Conservation (phyloP, 1,140 invertebrate genomes). For the Coptotermes formosanus region DNA sequence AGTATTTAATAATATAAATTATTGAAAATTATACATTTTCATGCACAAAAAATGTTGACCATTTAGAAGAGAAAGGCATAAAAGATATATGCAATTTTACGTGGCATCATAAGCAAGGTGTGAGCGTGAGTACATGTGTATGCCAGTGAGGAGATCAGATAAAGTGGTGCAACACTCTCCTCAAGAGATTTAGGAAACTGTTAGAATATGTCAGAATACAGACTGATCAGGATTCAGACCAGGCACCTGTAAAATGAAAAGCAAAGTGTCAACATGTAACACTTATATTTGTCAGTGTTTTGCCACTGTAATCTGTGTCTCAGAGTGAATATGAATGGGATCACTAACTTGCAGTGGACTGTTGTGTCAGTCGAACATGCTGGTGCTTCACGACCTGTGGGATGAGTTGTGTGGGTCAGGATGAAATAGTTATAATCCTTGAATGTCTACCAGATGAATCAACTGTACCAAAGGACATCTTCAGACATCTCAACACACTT, state of each 20-base stretch:
- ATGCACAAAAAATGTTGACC: no score
- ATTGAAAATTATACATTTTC: no score
- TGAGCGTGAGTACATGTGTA: no score
- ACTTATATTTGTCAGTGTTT: slow-evolving; percentile 17
- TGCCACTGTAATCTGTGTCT: neutral
- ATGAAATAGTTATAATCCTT: slow-evolving; percentile 79
- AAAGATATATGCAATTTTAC: no score
- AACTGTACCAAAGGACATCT: slow-evolving; percentile 72
- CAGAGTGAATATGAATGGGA: neutral
- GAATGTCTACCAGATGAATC: slow-evolving; percentile 70
- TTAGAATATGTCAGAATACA: neutral
- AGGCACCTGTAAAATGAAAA: no score
- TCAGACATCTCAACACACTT: slow-evolving; percentile 71
- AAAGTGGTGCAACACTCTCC: no score
- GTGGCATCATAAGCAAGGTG: no score
- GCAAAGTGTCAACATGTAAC: neutral
- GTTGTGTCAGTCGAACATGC: slow-evolving; percentile 75
- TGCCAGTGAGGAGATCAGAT: no score
- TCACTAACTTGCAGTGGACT: slow-evolving; percentile 63
- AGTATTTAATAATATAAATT: no score
- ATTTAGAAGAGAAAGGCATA: no score
- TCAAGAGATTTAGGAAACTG: no score
- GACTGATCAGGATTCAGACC: neutral
- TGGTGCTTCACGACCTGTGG: slow-evolving; percentile 82
- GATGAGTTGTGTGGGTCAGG: slow-evolving; percentile 78